Conservation (phyloP, 2,888 invertebrate species). For the Incurvaria masculella region DNA sequence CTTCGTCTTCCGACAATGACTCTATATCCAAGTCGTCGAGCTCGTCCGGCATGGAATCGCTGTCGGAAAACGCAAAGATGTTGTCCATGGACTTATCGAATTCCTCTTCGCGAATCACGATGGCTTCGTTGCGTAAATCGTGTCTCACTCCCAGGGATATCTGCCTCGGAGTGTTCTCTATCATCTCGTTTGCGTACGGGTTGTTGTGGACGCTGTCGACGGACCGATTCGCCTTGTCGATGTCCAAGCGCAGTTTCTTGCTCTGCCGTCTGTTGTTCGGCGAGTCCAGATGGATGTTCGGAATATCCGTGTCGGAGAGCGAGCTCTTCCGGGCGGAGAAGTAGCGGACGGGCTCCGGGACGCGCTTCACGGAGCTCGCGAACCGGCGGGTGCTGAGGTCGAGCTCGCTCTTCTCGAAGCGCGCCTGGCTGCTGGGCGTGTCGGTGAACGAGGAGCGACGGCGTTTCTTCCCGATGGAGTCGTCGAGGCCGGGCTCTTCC, state of each 20-base stretch:
- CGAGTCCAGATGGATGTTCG: conserved; percentile 19
- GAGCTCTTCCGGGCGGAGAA: conserved; percentile 32
- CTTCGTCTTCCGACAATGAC: conserved; percentile 36
- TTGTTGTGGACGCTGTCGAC: conserved; percentile 18
- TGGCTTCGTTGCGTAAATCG: no score
- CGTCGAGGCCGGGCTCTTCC: conserved; percentile 12
- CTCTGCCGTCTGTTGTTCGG: conserved; percentile 24
- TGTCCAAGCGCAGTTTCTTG: conserved; percentile 36
- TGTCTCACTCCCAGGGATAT: conserved; percentile 26
- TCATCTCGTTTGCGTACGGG: conserved; percentile 18
- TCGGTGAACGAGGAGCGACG: conserved; percentile 12
- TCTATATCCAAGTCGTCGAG: conserved; percentile 34
- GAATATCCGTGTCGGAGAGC: conserved; percentile 38
- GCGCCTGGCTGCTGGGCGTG: conserved; percentile 18
- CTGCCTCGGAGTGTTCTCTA: conserved; percentile 46
- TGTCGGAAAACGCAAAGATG: background rate
- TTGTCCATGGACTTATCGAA: conserved; percentile 36
- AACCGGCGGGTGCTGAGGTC: conserved; percentile 36
- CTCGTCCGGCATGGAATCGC: conserved; percentile 21
- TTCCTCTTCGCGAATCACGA: conserved; percentile 21
- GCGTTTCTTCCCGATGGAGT: conserved; percentile 10
- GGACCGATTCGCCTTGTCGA: conserved; percentile 35
- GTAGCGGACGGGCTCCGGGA: conserved; percentile 28
- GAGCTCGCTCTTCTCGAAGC: conserved; percentile 28
- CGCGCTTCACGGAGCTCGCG: conserved; percentile 19